Evolutionary conservation across 2,888 invertebrate genomes (phyloP).

Genomic region (Oligia strigilis): DNA sequence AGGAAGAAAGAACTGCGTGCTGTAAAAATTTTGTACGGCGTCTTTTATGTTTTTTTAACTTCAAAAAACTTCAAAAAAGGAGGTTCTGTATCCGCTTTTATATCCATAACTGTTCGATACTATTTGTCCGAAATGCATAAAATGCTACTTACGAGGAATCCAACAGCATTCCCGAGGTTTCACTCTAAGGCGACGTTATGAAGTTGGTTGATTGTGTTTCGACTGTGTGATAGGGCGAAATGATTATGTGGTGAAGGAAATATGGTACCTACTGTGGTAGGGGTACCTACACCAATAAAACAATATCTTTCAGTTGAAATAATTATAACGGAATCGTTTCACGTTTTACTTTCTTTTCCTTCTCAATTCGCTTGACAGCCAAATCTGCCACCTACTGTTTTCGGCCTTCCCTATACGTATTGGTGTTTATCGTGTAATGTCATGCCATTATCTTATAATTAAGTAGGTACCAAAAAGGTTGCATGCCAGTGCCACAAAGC

Average conservation of each 20-base stretch:
- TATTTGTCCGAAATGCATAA: too few species aligned
- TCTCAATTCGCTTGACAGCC: background rate
- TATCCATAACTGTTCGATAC: too few species aligned
- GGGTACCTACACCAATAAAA: background rate
- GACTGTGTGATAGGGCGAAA: constrained; percentile 1
- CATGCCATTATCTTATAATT: background rate
- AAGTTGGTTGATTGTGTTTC: background rate
- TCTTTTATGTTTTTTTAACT: too few species aligned
- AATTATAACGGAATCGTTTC: background rate
- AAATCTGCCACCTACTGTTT: background rate
- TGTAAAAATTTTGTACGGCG: too few species aligned
- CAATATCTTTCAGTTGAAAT: background rate
- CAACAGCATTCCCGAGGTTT: too few species aligned
- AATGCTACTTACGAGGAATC: too few species aligned
- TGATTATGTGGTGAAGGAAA: background rate
- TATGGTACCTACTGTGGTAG: too few species aligned
- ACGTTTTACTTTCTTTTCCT: background rate
- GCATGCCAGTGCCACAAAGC: background rate
- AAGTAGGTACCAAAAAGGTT: too few species aligned
- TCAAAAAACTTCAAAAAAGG: too few species aligned
- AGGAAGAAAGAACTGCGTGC: too few species aligned
- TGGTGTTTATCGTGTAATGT: background rate
- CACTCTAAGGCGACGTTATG: too few species aligned
- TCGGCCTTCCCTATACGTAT: background rate
- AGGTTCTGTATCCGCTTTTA: too few species aligned